phyloP scores from a whole-genome alignment of 1,140 invertebrate genomes.

The Lutraria rhynchaena region DNA sequence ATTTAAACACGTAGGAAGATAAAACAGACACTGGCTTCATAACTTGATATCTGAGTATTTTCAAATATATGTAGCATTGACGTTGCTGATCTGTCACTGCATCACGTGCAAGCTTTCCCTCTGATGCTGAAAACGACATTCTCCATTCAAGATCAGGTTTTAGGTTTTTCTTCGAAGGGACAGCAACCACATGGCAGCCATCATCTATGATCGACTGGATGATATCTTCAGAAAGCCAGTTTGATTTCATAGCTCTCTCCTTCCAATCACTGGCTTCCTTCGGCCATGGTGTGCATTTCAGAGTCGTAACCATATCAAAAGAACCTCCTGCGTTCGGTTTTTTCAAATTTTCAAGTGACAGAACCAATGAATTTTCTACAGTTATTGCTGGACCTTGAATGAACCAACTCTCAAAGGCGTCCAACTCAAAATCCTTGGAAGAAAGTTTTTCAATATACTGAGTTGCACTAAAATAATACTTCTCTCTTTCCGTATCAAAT shows the following conservation, averaged over 20 bases:
- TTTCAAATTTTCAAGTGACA: constrained; percentile 26
- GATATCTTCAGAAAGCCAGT: constrained; percentile 32
- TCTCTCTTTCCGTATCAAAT: not conserved
- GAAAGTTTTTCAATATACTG: not conserved
- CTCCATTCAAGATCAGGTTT: constrained; percentile 59
- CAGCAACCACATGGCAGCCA: constrained; percentile 57
- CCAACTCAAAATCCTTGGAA: not conserved
- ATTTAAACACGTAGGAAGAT: constrained; percentile 43
- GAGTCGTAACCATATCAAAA: constrained; percentile 20
- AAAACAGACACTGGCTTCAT: not conserved
- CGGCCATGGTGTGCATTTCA: constrained; percentile 54
- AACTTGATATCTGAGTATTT: constrained; percentile 52
- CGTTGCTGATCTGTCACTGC: constrained; percentile 58
- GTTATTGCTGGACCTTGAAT: constrained; percentile 59
- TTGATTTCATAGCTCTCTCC: constrained; percentile 16
- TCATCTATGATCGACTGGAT: constrained; percentile 41
- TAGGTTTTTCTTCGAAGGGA: constrained; percentile 34
- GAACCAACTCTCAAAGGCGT: not conserved
- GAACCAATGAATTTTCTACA: not conserved
- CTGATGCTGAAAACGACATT: constrained; percentile 57
- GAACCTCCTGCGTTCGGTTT: constrained; percentile 26
- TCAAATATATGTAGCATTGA: constrained; percentile 57
- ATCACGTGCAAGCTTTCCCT: constrained; percentile 40
- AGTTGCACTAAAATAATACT: constrained; percentile 11
- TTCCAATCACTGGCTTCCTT: constrained; percentile 38